Evolutionary conservation across 1,140 invertebrate species (phyloP).

Genomic region (Bombus difficillimus): DNA sequence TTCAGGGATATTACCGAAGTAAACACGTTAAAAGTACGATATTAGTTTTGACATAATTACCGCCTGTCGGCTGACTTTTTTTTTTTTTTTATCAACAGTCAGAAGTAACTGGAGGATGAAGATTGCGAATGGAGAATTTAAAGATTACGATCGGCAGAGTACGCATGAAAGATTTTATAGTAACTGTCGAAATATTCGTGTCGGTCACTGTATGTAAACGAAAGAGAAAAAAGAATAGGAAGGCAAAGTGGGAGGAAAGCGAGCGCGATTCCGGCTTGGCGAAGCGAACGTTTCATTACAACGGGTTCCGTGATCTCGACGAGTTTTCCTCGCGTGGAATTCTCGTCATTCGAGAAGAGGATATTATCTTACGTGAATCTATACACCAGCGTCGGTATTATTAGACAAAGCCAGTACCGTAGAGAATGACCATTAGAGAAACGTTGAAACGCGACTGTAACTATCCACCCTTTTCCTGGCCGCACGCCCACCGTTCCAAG

Average conservation of each 20-base stretch:
- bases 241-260: not conserved
- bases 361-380: constrained; percentile 51
- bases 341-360: constrained; percentile 38
- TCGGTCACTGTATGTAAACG: not conserved
- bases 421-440: constrained; percentile 44
- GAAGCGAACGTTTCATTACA: constrained; percentile 9
- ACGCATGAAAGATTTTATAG: too few relatives aligned
- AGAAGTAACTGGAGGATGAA: too few relatives aligned
- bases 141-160: too few relatives aligned
- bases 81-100: not conserved
- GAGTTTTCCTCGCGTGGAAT: constrained; percentile 7
- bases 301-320: not conserved
- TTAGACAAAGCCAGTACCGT: constrained; percentile 42
- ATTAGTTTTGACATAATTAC: not conserved
- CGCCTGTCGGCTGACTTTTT: not conserved
- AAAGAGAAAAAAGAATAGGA: not conserved
- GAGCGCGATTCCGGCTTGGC: not conserved
- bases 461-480: constrained; percentile 60
- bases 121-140: too few relatives aligned
- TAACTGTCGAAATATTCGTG: too few relatives aligned
- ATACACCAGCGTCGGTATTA: constrained; percentile 45
- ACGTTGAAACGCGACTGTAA: constrained; percentile 37
- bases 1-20: not conserved
- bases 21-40: not conserved
- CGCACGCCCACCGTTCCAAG: constrained; percentile 19